phyloP scores from a whole-genome alignment of 1,140 invertebrate genomes.

The Caenorhabditis briggsae region DNA sequence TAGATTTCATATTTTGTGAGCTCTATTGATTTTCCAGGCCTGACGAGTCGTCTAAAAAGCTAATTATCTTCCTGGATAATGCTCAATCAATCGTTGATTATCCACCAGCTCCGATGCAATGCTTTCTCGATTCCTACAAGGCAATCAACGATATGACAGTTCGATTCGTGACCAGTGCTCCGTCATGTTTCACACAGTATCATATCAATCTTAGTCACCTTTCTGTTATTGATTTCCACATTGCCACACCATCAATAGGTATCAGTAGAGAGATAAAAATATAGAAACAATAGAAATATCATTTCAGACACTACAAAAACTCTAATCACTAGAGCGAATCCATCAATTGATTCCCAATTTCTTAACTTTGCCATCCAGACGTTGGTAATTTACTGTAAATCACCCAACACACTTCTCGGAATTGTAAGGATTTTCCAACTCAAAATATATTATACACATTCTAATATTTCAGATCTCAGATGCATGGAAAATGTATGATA shows the following conservation, averaged over 20 bases:
- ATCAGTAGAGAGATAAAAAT: not conserved
- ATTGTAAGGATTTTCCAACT: not conserved
- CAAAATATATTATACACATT: not conserved
- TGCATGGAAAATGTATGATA: not conserved
- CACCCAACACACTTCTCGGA: not conserved
- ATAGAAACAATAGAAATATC: not conserved
- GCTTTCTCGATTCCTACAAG: slow-evolving; percentile 14
- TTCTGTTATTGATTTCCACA: slow-evolving; percentile 9
- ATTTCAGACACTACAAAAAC: not conserved
- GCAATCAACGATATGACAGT: not conserved
- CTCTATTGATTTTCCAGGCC: not conserved
- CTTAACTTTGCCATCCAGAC: slow-evolving; percentile 12
- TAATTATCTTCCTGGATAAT: slow-evolving; percentile 22
- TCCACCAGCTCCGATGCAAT: slow-evolving; percentile 25
- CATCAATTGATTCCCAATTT: slow-evolving; percentile 2
- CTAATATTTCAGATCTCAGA: slow-evolving; percentile 11
- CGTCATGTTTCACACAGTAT: slow-evolving; percentile 21
- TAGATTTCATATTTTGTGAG: not conserved
- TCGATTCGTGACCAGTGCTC: slow-evolving; percentile 36
- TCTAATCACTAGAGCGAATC: not conserved
- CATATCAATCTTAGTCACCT: slow-evolving; percentile 12
- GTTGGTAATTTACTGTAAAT: slow-evolving; percentile 15
- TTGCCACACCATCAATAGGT: slow-evolving; percentile 3
- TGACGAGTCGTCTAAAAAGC: slow-evolving; percentile 6
- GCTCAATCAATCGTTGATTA: slow-evolving; percentile 23